These are phyloP conservation scores for Gallinago nigripennis DNA, from an alignment of 2,797 vertebrate species.

Conservation along the genomic window DNA sequence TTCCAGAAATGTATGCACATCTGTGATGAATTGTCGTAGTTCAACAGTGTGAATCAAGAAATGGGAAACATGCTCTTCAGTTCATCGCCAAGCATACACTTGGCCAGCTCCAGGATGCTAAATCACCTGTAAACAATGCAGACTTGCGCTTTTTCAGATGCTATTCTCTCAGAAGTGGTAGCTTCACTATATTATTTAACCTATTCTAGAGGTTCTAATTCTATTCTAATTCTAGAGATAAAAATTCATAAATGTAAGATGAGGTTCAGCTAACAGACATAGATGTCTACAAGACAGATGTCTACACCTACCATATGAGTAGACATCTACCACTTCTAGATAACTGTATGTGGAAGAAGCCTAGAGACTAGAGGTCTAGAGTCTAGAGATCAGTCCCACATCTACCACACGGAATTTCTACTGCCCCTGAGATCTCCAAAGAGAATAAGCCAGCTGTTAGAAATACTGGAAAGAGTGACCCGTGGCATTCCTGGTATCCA, in stretches of 20 bases:
- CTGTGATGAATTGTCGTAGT: neutral
- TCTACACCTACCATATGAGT: neutral
- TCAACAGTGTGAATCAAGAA: neutral
- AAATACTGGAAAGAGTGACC: too few relatives aligned
- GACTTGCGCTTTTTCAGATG: neutral
- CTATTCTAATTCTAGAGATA: neutral
- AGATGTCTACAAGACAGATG: neutral
- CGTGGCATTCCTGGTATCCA: too few relatives aligned
- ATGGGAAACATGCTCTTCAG: neutral
- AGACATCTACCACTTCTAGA: neutral
- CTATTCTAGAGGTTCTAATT: neutral
- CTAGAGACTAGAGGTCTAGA: too few relatives aligned
- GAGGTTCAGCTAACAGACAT: neutral
- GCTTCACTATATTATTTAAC: neutral
- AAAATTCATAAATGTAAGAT: neutral
- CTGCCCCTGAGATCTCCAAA: too few relatives aligned
- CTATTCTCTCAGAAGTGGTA: neutral
- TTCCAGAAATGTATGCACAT: neutral
- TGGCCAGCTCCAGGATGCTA: neutral
- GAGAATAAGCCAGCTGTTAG: too few relatives aligned
- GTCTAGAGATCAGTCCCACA: too few relatives aligned
- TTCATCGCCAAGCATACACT: neutral
- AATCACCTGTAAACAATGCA: neutral
- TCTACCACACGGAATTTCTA: too few relatives aligned
- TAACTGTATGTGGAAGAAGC: neutral